Evolutionary conservation across 2,113 vertebrate species (phyloP), one percentile per base, ranked within the genome.

Genomic region (Casuarius casuarius): DNA sequence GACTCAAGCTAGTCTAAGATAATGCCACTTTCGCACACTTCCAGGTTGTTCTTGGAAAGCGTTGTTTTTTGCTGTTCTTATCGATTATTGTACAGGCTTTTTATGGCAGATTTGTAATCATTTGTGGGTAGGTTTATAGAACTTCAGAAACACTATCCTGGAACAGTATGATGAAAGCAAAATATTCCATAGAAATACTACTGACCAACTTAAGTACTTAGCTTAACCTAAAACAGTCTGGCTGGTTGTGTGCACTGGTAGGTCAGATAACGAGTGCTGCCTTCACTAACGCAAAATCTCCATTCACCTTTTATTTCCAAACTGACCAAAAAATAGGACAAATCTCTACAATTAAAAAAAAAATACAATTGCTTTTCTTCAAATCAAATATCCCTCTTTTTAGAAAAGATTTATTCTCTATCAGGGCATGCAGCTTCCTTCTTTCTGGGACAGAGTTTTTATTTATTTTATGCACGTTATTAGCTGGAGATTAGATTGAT

Each of bases 61-160:
- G 19, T 8, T 7, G 6, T 40, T 84, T 68, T 68, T 73, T 75
- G 12, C 28, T 62, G 17, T 29, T 67, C 87, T 80, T 49, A 52
- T 58, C 49, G 33, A 84, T 42, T 62, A 59, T 29, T 12, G 3
- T 5, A 63, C 5, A 16, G 72, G 80, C 58, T 18, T 35, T 48
- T 73, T 54, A 56, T 0, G 0, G 31, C 25, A 84, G 25, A 31
- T 4, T 5, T 29, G 42, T 42, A 52, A 4, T 67, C 4, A 40
- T 68, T 54, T 56, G 38, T 80, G 58, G 33, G 22, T 9, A 58
- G 14, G 20, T 70, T 56, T 38, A 62, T 7, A 54, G 31, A 92
- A 70, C 16, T 89, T 68, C 31, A 89, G 48, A 86, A 90, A 87
- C 33, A n/a, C 21, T 84, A 42, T 28, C 1, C 5, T 42, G 54